A percentile compares a stretch with the other conserved stretches of the same genome.
Conservation (phyloP, 2,797 vertebrate genomes). For the Melanotaenia pygmaea region DNA sequence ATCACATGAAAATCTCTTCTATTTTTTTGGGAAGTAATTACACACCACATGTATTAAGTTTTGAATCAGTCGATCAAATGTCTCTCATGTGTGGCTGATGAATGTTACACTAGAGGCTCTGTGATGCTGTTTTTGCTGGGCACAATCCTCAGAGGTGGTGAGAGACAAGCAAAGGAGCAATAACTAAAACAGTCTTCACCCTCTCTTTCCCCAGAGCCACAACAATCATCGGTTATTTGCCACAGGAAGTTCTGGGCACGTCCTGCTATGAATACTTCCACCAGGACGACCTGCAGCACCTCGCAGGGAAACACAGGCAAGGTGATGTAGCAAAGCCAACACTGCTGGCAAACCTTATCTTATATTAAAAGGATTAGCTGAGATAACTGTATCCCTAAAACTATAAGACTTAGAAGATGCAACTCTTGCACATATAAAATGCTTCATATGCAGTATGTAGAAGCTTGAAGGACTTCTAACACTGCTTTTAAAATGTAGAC, state of each 20-base stretch:
- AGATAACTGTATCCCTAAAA: background rate
- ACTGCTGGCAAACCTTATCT: background rate
- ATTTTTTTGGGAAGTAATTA: conserved; percentile 66
- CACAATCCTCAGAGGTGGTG: background rate
- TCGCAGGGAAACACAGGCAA: conserved; percentile 95
- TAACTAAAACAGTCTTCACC: background rate
- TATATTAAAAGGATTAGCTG: background rate
- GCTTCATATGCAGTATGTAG: too few relatives aligned
- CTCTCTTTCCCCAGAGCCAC: conserved; percentile 85
- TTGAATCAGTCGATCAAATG: conserved; percentile 33
- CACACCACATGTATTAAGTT: conserved; percentile 57
- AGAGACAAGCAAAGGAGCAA: background rate
- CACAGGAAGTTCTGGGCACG: conserved; percentile 96
- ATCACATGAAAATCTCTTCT: conserved; percentile 65
- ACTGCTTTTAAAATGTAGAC: background rate
- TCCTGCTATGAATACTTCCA: conserved; percentile 99
- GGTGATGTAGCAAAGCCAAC: conserved; percentile 78
- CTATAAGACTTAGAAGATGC: background rate
- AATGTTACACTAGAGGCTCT: conserved; percentile 17
- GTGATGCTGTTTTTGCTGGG: background rate
- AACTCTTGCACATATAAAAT: too few relatives aligned
- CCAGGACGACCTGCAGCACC: conserved; percentile 94
- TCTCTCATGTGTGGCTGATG: conserved; percentile 22
- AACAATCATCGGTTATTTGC: conserved; percentile 92
- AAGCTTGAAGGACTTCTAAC: too few relatives aligned